Base-by-base conservation (phyloP, 2,797 vertebrate genomes). In the Valencia hispanica region DNA sequence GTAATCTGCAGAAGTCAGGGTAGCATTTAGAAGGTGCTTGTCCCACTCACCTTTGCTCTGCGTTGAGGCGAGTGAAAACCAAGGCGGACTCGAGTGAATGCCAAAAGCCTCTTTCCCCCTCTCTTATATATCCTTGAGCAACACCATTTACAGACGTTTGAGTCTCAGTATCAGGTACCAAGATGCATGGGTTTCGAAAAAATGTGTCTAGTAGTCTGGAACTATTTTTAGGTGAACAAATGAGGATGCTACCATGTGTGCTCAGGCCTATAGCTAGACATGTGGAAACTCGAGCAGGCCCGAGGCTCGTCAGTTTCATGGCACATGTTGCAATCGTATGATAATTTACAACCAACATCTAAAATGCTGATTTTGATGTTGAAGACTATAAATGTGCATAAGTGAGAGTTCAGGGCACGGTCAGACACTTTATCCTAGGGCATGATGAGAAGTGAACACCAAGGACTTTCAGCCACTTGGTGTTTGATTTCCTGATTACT, bases 41-140 rank as follows among this genome's bases (percentile, higher is more conserved):
- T 84, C 86, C 80, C 86, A 95, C 95, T 95, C 95, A 96, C 95
- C 94, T 94, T 95, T 94, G 90, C 14, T 90, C 89, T 95, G 94
- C 92, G 92, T 92, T 90, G 94, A 95, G 94, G 95, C 86, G 94
- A 95, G 94, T 96, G 94, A 95, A 95, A 95, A 95, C 94, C 91
- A 82, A 93, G 93, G 89, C 66, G 88, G 91, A 94, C 90, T 93
- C 78, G 86, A 90, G 90, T 91, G 93, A 92, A 93, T 93, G 87
- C 77, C 72, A 11, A 22, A 2, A 77, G 47, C 25, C 2, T 34
- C 70, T 17, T 72, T 59, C 74, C 63, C 72, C 74, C 84, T 18
- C 77, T 51, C 92, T 96, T 96, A 92, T 95, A 96, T 95, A 95
- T 83, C 86, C 89, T 79, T 43, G 75, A 89, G 89, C 90, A 94